These are phyloP conservation scores for Capra hircus DNA, from an alignment of 2,113 vertebrate species.

Conservation along the genomic window DNA sequence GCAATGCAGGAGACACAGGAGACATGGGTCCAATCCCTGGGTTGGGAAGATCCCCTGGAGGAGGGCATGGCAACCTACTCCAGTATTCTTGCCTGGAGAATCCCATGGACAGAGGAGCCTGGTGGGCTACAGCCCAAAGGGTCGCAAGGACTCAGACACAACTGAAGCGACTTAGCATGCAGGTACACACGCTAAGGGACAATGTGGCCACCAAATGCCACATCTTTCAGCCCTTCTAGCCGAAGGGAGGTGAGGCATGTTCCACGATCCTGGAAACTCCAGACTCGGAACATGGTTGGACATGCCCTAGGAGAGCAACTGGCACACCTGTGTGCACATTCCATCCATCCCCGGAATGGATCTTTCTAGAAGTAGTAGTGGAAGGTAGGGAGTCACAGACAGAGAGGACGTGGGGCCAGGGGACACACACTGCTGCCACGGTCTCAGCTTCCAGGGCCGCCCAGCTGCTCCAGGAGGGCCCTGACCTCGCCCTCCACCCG, in stretches of 20 bases:
- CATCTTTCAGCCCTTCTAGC: not conserved
- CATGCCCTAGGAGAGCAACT: not conserved
- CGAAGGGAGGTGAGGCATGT: not conserved
- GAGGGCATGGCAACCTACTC: not conserved
- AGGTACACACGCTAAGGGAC: not conserved
- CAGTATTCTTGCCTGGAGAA: not conserved
- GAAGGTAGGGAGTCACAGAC: not conserved
- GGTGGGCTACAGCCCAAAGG: not conserved
- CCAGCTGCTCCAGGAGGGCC: constrained; percentile 82
- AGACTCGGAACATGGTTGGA: not conserved
- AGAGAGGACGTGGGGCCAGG: not conserved
- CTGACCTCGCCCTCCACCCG: constrained; percentile 88
- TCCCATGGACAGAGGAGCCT: not conserved
- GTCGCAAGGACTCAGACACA: not conserved
- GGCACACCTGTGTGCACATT: not conserved
- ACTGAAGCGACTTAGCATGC: not conserved
- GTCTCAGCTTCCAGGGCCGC: constrained; percentile 26
- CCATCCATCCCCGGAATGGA: not conserved
- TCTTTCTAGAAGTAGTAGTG: not conserved
- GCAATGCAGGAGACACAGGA: not conserved
- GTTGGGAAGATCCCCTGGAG: not conserved
- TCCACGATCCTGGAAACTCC: not conserved
- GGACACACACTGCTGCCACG: not conserved
- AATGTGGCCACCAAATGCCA: not conserved
- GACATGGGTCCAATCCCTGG: not conserved